phyloP scores from a whole-genome alignment of 2,888 invertebrate species.

The Amblyjoppa proteus region DNA sequence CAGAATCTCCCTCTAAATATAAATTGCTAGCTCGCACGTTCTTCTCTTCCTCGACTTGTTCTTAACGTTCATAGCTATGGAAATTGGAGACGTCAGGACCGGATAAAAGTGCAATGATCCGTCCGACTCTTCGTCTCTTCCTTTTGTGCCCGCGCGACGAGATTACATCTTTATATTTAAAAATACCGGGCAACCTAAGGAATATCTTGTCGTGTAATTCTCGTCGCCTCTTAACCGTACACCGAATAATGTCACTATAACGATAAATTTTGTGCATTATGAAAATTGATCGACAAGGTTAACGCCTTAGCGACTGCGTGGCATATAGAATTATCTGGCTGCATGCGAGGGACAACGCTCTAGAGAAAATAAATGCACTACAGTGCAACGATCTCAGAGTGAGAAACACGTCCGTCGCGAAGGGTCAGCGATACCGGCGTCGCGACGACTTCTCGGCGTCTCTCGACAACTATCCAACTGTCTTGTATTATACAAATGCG shows the following conservation, averaged over 20 bases:
- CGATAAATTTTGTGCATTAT: slow-evolving; percentile 17
- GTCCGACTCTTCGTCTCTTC: slow-evolving; percentile 18
- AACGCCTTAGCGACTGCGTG: slow-evolving; percentile 13
- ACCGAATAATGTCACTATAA: too few relatives aligned
- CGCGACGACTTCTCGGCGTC: slow-evolving; percentile 1
- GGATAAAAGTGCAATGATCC: slow-evolving; percentile 67
- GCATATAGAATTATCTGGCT: slow-evolving; percentile 42
- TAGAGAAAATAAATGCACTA: slow-evolving; percentile 65
- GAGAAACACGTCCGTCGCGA: slow-evolving; percentile 15
- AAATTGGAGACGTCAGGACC: slow-evolving; percentile 61
- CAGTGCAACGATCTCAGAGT: slow-evolving; percentile 64
- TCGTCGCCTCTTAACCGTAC: not conserved
- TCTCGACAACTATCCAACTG: slow-evolving; percentile 28
- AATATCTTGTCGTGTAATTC: not conserved
- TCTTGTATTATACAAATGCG: not conserved
- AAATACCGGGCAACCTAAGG: not conserved
- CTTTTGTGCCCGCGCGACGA: slow-evolving; percentile 2
- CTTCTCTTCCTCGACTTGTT: slow-evolving; percentile 15
- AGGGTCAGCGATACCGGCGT: slow-evolving; percentile 54
- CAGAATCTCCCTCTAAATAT: slow-evolving; percentile 64
- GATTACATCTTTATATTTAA: not conserved
- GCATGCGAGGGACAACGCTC: slow-evolving; percentile 61
- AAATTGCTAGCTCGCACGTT: slow-evolving; percentile 51
- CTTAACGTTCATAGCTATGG: slow-evolving; percentile 43
- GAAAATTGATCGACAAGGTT: slow-evolving; percentile 17